Conservation (phyloP, 1,140 invertebrate genomes). For the Oncopeltus fasciatus region DNA sequence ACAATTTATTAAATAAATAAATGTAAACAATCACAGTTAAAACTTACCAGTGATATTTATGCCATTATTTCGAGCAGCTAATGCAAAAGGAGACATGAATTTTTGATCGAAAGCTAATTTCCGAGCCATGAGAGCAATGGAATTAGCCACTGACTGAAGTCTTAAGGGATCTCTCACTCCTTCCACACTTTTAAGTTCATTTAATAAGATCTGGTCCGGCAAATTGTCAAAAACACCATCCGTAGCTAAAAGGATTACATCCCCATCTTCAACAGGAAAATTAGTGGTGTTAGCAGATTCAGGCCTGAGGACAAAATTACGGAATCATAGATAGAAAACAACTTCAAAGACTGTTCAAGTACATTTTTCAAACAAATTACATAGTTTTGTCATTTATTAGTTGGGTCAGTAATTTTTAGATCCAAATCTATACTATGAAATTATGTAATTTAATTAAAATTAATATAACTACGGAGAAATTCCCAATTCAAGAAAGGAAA, state of each 20-base stretch:
- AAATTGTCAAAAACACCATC: slow-evolving; percentile 98
- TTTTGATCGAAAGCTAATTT: slow-evolving; percentile 82
- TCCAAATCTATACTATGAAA: too few species aligned
- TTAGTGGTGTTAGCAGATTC: slow-evolving; percentile 80
- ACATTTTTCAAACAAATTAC: too few species aligned
- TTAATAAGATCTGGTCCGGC: slow-evolving; percentile 72
- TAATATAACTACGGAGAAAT: too few species aligned
- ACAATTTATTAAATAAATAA: too few species aligned
- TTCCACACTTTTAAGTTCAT: slow-evolving; percentile 43
- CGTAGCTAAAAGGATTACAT: slow-evolving; percentile 88
- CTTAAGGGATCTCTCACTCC: slow-evolving; percentile 53
- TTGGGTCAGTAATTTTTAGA: too few species aligned
- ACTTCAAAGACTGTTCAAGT: too few species aligned
- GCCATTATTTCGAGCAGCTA: slow-evolving; percentile 80
- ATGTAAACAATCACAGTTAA: too few species aligned
- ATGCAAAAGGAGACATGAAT: slow-evolving; percentile 90
- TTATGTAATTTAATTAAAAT: too few species aligned
- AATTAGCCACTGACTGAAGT: slow-evolving; percentile 81
- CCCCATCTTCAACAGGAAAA: slow-evolving; percentile 83
- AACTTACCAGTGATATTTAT: slow-evolving; percentile 75
- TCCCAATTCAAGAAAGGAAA: too few species aligned
- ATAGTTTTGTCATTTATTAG: too few species aligned
- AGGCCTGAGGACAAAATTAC: slow-evolving; percentile 43
- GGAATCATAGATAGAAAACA: neutral
- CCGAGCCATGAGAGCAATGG: slow-evolving; percentile 85